Evolutionary conservation across 2,113 vertebrate species (phyloP).

Genomic region (Oxygymnocypris stewartii): DNA sequence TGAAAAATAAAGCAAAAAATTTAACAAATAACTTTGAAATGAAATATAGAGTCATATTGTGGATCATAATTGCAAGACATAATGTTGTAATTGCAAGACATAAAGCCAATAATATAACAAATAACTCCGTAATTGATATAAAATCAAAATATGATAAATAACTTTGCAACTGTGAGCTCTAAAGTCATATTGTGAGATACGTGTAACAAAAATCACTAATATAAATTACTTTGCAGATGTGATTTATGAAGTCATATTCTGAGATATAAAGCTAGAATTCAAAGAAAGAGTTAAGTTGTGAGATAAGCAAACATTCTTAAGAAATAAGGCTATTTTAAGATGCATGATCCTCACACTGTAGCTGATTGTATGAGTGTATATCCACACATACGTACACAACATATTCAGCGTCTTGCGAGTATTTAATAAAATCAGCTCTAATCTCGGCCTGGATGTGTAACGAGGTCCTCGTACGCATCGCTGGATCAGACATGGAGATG

Average conservation of each 20-base stretch:
- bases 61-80: background rate
- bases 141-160: too few species aligned
- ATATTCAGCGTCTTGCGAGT: background rate
- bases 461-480: slow-evolving; percentile 36
- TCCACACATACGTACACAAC: slow-evolving; percentile 36
- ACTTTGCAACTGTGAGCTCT: too few species aligned
- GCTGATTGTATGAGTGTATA: background rate
- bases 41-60: background rate
- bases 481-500: slow-evolving; percentile 33
- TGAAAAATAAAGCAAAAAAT: background rate
- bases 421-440: slow-evolving; percentile 35
- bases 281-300: background rate
- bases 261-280: background rate
- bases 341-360: background rate
- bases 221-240: background rate
- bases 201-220: too few species aligned
- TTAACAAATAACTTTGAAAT: background rate
- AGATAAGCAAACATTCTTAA: background rate
- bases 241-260: background rate
- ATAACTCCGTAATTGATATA: background rate
- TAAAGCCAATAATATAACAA: too few species aligned
- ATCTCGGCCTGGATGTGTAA: slow-evolving; percentile 29
- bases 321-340: background rate
- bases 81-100: background rate
- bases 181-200: background rate